Conservation (phyloP, 2,888 invertebrate genomes). For the Psylliodes chrysocephalus region DNA sequence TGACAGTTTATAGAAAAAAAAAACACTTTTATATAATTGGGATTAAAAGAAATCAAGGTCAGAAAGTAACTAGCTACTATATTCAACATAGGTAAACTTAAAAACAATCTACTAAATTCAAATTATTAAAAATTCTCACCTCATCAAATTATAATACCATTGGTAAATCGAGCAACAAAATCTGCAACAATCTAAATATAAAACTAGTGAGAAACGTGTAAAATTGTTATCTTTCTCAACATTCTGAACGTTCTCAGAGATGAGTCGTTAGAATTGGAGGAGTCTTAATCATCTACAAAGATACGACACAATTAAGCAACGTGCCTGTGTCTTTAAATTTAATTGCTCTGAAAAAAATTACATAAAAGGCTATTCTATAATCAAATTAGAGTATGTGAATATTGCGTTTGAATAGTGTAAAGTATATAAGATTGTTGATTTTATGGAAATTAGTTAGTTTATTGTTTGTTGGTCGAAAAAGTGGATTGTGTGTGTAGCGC, state of each 20-base stretch:
- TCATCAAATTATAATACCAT: neutral
- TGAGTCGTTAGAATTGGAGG: neutral
- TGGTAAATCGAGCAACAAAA: neutral
- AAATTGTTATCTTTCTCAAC: conserved; percentile 19
- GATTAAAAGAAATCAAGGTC: no score
- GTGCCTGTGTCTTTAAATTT: neutral
- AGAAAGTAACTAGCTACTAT: no score
- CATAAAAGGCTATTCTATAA: conserved; percentile 17
- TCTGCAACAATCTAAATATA: conserved; percentile 17
- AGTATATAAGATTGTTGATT: conserved; percentile 23
- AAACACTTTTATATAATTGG: no score
- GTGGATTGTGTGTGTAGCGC: conserved; percentile 1
- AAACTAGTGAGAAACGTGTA: conserved; percentile 16
- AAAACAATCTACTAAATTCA: no score
- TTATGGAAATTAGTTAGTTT: conserved; percentile 20
- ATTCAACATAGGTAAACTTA: no score
- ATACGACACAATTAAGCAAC: conserved; percentile 2
- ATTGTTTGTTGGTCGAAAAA: neutral
- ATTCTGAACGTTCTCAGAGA: conserved; percentile 15
- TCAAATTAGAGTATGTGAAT: conserved; percentile 24
- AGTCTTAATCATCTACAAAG: conserved; percentile 2
- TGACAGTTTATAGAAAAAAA: no score
- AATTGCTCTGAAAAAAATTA: conserved; percentile 22
- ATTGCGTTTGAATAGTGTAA: conserved; percentile 3
- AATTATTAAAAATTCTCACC: no score